Percentiles rank a stretch among this genome's conserved stretches.
Conservation (phyloP, 1,140 invertebrate genomes). For the Macrobrachium rosenbergii region DNA sequence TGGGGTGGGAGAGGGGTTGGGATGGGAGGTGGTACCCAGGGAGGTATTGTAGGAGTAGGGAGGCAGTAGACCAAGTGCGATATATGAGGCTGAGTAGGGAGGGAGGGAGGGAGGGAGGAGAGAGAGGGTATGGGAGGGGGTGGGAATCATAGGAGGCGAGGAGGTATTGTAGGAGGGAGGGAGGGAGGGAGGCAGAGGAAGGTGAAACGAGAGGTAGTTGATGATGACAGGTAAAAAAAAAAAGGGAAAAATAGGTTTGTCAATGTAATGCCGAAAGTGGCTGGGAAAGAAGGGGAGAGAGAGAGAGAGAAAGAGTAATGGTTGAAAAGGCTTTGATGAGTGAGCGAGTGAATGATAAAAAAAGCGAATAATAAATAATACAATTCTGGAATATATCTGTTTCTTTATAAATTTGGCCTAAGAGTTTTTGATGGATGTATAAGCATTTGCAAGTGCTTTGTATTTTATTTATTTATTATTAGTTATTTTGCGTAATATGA, state of each 20-base stretch:
- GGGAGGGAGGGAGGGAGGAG: not conserved
- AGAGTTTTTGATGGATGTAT: too few species aligned
- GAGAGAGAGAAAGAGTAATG: not conserved
- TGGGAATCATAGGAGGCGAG: not conserved
- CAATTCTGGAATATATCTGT: not conserved
- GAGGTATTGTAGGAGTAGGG: not conserved
- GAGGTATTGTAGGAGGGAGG: not conserved
- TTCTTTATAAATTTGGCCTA: too few species aligned
- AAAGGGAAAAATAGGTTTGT: not conserved
- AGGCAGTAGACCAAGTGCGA: not conserved
- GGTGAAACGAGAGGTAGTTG: not conserved
- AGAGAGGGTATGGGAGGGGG: not conserved
- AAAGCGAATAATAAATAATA: not conserved
- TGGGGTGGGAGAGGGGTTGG: not conserved
- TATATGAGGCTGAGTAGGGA: not conserved
- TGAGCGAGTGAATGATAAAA: not conserved
- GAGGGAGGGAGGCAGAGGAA: conserved; percentile 14
- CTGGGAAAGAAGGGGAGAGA: not conserved
- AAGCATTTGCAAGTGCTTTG: too few species aligned
- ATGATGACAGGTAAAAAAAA: conserved; percentile 1
- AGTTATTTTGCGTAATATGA: too few species aligned
- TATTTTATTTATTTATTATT: too few species aligned
- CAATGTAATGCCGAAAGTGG: not conserved
- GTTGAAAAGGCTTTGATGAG: not conserved
- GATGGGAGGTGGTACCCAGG: not conserved